Evolutionary conservation across 2,113 vertebrate genomes (phyloP).

Genomic region (Phainopepla nitens): DNA sequence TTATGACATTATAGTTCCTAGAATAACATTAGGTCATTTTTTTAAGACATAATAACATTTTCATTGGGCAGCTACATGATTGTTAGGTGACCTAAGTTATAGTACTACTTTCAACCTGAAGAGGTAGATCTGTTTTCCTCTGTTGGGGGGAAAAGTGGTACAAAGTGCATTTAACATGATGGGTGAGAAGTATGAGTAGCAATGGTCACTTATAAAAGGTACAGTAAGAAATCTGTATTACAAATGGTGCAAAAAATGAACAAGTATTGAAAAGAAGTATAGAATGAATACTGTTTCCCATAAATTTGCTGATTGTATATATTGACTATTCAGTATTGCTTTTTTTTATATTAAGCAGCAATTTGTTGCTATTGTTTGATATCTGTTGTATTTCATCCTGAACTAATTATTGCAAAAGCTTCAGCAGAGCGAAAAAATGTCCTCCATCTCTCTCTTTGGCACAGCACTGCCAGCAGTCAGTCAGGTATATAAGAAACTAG

Average conservation of each 20-base stretch:
- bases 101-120: background rate
- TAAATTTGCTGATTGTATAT: background rate
- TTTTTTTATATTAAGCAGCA: background rate
- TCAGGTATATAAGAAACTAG: background rate
- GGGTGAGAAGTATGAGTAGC: background rate
- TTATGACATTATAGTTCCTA: background rate
- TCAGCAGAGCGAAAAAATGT: background rate
- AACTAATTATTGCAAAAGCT: background rate
- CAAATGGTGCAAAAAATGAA: background rate
- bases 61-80: background rate
- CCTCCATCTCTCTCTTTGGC: background rate
- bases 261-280: background rate
- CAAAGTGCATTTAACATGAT: background rate
- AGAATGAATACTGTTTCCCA: background rate
- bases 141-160: background rate
- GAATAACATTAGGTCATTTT: background rate
- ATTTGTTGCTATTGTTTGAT: background rate
- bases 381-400: background rate
- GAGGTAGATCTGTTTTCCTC: background rate
- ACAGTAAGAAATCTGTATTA: background rate
- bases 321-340: background rate
- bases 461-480: background rate
- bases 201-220: background rate
- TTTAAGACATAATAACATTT: background rate
- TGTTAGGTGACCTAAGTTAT: background rate